Base-by-base conservation (phyloP, 2,888 invertebrate species). In the Noctua janthe region DNA sequence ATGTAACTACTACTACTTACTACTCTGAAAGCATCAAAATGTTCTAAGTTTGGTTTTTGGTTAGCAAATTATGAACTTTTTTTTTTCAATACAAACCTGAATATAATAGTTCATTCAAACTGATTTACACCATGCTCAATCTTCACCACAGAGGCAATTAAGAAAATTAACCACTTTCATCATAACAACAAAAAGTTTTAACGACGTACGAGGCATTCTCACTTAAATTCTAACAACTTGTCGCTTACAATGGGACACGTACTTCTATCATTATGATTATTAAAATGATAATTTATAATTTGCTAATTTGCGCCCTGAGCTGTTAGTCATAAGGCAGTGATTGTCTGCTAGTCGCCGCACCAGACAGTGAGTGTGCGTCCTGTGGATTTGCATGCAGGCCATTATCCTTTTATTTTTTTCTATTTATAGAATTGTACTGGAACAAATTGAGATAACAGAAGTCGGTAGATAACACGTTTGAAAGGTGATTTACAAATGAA, bases 381-480 rank as follows among this genome's bases (percentile, higher is more conserved):
- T 87, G 78, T 49, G 82, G 79, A 89, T 88, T 92, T 89, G 87
- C 86, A 87, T 82, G 72, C 74, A 62, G 54, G 71, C 43, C 76
- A 71, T 76, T 77, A 76, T 84, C 74, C 83, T 78, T 78, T 74
- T 78, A 82, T 82, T 74, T 72, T 82, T 81, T 17, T 64, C 79
- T 88, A 87, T 87, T 78, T 71, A 76, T 83, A 89, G 85, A 73
- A 69, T 70, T n/a, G 23, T 0, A 78, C 43, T 82, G 39, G 20
- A 80, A 73, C 64, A 62, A 69, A 76, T 66, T 67, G 54, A 82
- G 71, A 75, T 76, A 51, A 74, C 67, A 56, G 29, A 67, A 69
- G 43, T 56, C 15, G 10, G 2, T 80, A 66, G 75, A 72, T 85
- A 72, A 54, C n/a, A 20, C 59, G 69, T 71, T 59, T 54, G 10